Evolutionary conservation across 2,797 vertebrate genomes (phyloP).

Genomic region (Rhincodon typus): DNA sequence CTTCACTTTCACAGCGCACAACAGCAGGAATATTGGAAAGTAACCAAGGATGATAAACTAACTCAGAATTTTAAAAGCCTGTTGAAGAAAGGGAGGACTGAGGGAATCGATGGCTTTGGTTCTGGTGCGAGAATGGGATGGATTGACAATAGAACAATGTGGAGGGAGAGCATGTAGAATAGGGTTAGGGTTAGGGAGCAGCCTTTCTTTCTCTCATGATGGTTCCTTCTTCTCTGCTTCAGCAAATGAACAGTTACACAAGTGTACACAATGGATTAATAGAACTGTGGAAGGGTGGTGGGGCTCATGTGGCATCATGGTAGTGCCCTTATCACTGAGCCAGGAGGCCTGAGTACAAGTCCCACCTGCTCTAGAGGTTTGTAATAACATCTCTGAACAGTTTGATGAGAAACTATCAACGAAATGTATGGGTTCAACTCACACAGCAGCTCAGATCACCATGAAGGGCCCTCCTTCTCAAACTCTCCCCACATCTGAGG

Average conservation of each 20-base stretch:
- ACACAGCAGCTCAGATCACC: too few relatives aligned
- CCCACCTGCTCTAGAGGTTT: too few relatives aligned
- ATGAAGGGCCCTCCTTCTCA: too few relatives aligned
- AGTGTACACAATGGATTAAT: neutral
- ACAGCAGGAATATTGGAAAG: neutral
- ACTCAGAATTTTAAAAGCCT: too few relatives aligned
- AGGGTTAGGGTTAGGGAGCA: neutral
- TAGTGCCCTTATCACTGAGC: too few relatives aligned
- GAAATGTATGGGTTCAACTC: too few relatives aligned
- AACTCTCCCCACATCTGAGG: too few relatives aligned
- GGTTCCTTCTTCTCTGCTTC: neutral
- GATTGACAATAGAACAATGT: neutral
- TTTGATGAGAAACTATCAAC: too few relatives aligned
- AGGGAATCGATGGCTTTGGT: neutral
- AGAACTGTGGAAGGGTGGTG: neutral
- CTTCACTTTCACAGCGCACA: neutral
- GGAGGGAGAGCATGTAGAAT: neutral
- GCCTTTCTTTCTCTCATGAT: neutral
- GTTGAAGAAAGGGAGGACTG: neutral
- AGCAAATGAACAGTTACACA: neutral
- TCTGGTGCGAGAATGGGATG: neutral
- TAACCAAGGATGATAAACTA: neutral
- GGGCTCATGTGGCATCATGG: too few relatives aligned
- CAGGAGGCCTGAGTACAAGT: too few relatives aligned
- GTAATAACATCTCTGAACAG: too few relatives aligned